phyloP scores from a whole-genome alignment of 2,113 vertebrate species.

The Oncorhynchus keta region DNA sequence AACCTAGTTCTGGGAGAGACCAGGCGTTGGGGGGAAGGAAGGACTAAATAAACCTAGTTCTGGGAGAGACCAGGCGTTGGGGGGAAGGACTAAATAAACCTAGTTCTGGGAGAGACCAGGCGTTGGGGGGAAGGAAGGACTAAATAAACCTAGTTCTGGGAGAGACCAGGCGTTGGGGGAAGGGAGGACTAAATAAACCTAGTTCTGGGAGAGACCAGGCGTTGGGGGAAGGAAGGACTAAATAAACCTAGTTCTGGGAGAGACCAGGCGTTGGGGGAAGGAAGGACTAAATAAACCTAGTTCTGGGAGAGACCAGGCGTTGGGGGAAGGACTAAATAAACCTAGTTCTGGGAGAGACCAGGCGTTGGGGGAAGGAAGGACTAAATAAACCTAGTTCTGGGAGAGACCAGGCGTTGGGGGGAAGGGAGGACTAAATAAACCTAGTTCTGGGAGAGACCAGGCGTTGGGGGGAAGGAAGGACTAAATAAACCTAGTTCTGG shows the following conservation, averaged over 20 bases:
- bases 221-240: too few relatives aligned
- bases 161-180: slow-evolving; percentile 12
- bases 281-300: too few relatives aligned
- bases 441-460: too few relatives aligned
- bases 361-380: too few relatives aligned
- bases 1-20: slow-evolving; percentile 13
- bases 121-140: slow-evolving; percentile 11
- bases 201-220: background rate
- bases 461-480: too few relatives aligned
- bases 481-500: too few relatives aligned
- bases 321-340: too few relatives aligned
- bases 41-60: slow-evolving; percentile 14
- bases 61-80: slow-evolving; percentile 10
- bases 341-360: too few relatives aligned
- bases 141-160: slow-evolving; percentile 13
- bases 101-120: slow-evolving; percentile 11
- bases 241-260: too few relatives aligned
- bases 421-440: background rate
- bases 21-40: slow-evolving; percentile 3
- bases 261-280: background rate
- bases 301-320: too few relatives aligned
- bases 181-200: slow-evolving; percentile 3
- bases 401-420: background rate
- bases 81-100: slow-evolving; percentile 2
- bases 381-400: too few relatives aligned